Evolutionary conservation across 1,140 invertebrate genomes (phyloP).

Genomic region (Ostrea edulis): DNA sequence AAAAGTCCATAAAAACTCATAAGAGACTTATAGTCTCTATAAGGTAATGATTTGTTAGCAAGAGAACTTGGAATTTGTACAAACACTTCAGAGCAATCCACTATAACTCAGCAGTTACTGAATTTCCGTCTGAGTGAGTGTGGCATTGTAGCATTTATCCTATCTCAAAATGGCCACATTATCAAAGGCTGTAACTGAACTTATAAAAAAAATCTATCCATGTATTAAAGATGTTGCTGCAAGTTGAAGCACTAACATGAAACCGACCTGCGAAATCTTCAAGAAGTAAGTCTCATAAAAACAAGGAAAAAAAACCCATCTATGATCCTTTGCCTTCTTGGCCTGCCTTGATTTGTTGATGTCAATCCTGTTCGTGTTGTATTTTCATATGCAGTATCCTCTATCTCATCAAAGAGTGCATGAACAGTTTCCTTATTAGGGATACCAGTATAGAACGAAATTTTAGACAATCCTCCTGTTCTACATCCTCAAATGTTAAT

Average conservation of each 20-base stretch:
- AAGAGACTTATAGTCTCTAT: conserved; percentile 20
- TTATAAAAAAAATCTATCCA: conserved; percentile 49
- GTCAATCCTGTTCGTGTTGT: neutral
- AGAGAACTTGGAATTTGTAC: neutral
- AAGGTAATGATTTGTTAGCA: neutral
- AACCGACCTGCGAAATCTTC: too few relatives aligned
- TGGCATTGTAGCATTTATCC: conserved; percentile 47
- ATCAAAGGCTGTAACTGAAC: conserved; percentile 40
- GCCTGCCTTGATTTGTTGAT: conserved; percentile 20
- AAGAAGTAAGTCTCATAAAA: conserved; percentile 43
- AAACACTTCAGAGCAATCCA: neutral
- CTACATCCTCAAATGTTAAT: too few relatives aligned
- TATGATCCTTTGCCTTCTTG: conserved; percentile 16
- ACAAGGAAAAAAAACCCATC: conserved; percentile 56
- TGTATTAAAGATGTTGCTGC: too few relatives aligned
- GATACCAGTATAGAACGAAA: conserved; percentile 58
- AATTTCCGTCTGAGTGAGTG: neutral
- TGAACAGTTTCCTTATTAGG: conserved; percentile 50
- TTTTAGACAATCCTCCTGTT: too few relatives aligned
- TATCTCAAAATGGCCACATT: conserved; percentile 36
- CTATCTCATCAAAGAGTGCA: conserved; percentile 51
- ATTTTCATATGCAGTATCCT: conserved; percentile 32
- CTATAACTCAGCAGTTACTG: too few relatives aligned
- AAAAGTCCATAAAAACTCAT: conserved; percentile 44
- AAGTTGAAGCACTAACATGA: too few relatives aligned